phyloP scores from a whole-genome alignment of 2,113 vertebrate genomes.

The Xiphophorus hellerii region DNA sequence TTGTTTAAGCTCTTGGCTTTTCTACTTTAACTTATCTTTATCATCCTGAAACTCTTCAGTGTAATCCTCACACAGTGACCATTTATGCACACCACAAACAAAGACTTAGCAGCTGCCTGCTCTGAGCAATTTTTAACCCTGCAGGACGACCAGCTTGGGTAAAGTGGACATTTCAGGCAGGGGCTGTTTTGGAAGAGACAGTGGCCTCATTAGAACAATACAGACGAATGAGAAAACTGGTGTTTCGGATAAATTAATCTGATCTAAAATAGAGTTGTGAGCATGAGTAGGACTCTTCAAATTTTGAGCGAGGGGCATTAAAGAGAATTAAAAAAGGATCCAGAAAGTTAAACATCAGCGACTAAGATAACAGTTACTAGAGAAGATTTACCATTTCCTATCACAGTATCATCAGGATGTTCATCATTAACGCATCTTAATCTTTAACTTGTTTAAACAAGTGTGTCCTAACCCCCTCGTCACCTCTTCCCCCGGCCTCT shows the following conservation, averaged over 20 bases:
- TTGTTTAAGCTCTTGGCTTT: neutral
- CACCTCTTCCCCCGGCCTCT: neutral
- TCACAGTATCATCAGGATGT: neutral
- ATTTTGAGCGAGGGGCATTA: neutral
- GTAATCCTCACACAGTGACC: neutral
- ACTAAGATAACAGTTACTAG: neutral
- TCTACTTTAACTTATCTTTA: neutral
- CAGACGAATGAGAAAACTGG: neutral
- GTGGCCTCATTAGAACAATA: neutral
- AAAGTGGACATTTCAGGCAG: neutral
- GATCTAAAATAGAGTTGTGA: neutral
- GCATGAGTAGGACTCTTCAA: neutral
- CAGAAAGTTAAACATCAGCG: neutral
- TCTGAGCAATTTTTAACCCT: neutral
- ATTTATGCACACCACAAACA: slow-evolving; percentile 3
- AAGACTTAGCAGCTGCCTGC: neutral
- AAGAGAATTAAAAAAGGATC: neutral
- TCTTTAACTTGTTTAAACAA: slow-evolving; percentile 1
- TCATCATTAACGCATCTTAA: neutral
- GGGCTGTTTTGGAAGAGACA: neutral
- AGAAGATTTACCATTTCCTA: neutral
- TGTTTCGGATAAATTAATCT: neutral
- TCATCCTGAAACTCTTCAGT: neutral
- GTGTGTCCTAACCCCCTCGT: neutral
- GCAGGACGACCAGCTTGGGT: too few species aligned